These are phyloP conservation scores for Ectemnius cavifrons DNA, from an alignment of 2,888 invertebrate genomes.

Conservation along the genomic window DNA sequence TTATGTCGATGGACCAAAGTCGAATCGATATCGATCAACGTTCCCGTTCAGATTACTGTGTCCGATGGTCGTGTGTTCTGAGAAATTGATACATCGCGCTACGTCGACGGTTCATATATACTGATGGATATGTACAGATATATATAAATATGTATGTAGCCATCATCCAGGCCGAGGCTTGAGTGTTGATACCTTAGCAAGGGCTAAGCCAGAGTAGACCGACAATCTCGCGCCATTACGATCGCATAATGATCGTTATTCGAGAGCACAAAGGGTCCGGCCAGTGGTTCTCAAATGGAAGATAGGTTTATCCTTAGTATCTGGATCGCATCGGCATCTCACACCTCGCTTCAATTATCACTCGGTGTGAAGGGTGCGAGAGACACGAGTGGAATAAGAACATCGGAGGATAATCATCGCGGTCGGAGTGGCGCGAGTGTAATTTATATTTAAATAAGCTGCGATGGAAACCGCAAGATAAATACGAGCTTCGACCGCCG, in stretches of 20 bases:
- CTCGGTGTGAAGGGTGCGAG: slow-evolving; percentile 34
- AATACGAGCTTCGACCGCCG: slow-evolving; percentile 67
- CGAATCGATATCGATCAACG: slow-evolving; percentile 48
- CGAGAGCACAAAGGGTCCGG: slow-evolving; percentile 65
- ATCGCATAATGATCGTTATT: slow-evolving; percentile 73
- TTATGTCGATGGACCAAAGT: slow-evolving; percentile 28
- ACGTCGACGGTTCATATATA: slow-evolving; percentile 24
- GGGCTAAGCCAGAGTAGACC: slow-evolving; percentile 59
- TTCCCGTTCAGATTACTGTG: slow-evolving; percentile 51
- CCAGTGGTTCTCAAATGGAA: slow-evolving; percentile 63
- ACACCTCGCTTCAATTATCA: slow-evolving; percentile 59
- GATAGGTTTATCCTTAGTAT: slow-evolving; percentile 34
- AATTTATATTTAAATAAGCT: slow-evolving; percentile 77
- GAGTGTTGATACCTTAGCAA: slow-evolving; percentile 56
- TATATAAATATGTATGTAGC: neutral
- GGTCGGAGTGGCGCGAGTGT: slow-evolving; percentile 46
- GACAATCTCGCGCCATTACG: slow-evolving; percentile 72
- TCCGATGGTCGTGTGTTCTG: slow-evolving; percentile 53
- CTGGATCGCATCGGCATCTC: slow-evolving; percentile 39
- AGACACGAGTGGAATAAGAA: slow-evolving; percentile 34
- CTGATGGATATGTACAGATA: slow-evolving; percentile 1
- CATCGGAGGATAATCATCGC: slow-evolving; percentile 47
- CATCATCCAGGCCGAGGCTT: slow-evolving; percentile 1
- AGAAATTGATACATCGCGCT: slow-evolving; percentile 57
- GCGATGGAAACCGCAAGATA: slow-evolving; percentile 75